Conservation (phyloP, 2,113 vertebrate species). For the Salvelinus namaycush region DNA sequence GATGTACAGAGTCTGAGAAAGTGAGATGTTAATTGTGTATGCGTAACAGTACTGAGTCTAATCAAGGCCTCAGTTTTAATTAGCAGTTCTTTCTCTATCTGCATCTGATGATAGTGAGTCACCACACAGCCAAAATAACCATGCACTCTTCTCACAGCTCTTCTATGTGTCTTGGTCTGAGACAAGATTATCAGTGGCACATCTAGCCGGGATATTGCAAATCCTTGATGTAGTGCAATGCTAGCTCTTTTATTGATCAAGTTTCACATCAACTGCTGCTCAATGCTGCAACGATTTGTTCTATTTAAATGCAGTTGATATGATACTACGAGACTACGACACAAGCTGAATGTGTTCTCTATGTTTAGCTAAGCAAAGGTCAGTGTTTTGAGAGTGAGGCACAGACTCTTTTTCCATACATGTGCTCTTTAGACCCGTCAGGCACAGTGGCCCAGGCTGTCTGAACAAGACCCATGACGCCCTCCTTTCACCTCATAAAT, state of each 20-base stretch:
- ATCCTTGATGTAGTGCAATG: not conserved
- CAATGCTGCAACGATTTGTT: too few species aligned
- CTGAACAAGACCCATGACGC: constrained; percentile 27
- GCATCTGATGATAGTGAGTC: constrained; percentile 51
- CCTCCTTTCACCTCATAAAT: constrained; percentile 7
- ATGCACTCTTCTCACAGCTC: constrained; percentile 32
- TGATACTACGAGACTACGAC: too few species aligned
- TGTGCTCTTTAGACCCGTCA: constrained; percentile 15
- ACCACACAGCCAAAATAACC: constrained; percentile 48
- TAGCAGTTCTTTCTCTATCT: constrained; percentile 46
- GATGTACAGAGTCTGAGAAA: too few species aligned
- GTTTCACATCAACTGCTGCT: too few species aligned
- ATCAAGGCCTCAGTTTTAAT: constrained; percentile 65
- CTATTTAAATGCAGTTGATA: too few species aligned
- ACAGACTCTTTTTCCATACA: not conserved
- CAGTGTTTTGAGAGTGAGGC: not conserved
- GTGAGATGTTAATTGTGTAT: constrained; percentile 15
- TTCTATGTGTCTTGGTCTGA: not conserved
- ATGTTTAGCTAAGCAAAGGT: too few species aligned
- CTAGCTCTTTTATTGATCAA: not conserved
- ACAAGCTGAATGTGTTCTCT: too few species aligned
- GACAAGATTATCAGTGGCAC: not conserved
- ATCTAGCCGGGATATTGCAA: not conserved
- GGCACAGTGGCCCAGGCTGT: constrained; percentile 11
- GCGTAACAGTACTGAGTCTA: constrained; percentile 52